Conservation (phyloP, 2,888 invertebrate genomes). For the Acronicta psi region DNA sequence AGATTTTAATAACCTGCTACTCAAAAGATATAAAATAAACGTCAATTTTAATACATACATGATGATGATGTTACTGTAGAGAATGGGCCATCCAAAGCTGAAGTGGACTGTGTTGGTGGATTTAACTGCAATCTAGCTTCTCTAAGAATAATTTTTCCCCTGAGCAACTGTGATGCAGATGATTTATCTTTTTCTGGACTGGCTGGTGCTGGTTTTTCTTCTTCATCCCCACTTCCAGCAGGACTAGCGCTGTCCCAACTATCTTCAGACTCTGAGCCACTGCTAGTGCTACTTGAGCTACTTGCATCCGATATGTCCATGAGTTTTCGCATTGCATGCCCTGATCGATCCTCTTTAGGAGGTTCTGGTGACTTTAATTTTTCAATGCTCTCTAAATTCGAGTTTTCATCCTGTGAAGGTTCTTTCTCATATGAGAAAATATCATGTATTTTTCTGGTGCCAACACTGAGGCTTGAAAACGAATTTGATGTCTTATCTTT, state of each 20-base stretch:
- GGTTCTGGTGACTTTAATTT: slow-evolving; percentile 73
- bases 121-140: slow-evolving; percentile 91
- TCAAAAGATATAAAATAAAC: neutral
- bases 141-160: slow-evolving; percentile 91
- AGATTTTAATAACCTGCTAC: slow-evolving; percentile 20
- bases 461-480: slow-evolving; percentile 75
- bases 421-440: slow-evolving; percentile 84
- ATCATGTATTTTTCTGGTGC: slow-evolving; percentile 75
- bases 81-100: slow-evolving; percentile 91
- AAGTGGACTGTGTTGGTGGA: slow-evolving; percentile 76
- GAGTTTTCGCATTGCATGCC: slow-evolving; percentile 84
- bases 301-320: slow-evolving; percentile 87
- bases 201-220: slow-evolving; percentile 76
- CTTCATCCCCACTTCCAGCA: slow-evolving; percentile 78
- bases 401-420: slow-evolving; percentile 79
- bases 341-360: slow-evolving; percentile 79
- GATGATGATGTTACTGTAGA: slow-evolving; percentile 83
- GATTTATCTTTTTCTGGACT: slow-evolving; percentile 84
- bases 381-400: slow-evolving; percentile 75
- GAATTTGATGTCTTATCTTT: slow-evolving; percentile 84
- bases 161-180: slow-evolving; percentile 84
- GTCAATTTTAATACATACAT: slow-evolving; percentile 71
- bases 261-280: slow-evolving; percentile 83
- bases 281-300: slow-evolving; percentile 82
- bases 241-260: slow-evolving; percentile 84